Percentiles rank a stretch among this genome's conserved stretches.
These are phyloP conservation scores for Agapostemon virescens DNA, from an alignment of 2,888 invertebrate species.

Conservation along the genomic window DNA sequence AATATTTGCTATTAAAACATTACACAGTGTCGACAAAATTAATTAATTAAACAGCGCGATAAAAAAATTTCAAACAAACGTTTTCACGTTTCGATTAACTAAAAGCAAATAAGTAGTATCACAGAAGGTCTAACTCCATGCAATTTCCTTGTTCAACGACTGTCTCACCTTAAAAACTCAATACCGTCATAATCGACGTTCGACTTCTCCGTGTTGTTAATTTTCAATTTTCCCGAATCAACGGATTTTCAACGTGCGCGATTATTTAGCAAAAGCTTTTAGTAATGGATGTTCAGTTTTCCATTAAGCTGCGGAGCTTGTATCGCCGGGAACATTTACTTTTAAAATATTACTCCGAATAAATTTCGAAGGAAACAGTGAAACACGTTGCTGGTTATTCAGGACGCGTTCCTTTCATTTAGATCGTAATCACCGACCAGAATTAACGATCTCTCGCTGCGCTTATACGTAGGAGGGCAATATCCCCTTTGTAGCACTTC, in stretches of 20 bases:
- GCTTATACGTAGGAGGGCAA: constrained; percentile 56
- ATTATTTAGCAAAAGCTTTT: not conserved
- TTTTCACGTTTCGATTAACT: not conserved
- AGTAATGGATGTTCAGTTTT: constrained; percentile 8
- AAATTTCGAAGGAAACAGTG: constrained; percentile 17
- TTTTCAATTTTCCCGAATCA: not conserved
- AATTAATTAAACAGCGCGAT: too few species aligned
- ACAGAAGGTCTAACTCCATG: not conserved
- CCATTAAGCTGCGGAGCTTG: not conserved
- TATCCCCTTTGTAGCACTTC: constrained; percentile 57
- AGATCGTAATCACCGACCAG: constrained; percentile 50
- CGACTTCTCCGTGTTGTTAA: not conserved
- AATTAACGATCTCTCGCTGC: constrained; percentile 55
- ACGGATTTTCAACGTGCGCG: not conserved
- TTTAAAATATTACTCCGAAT: constrained; percentile 2
- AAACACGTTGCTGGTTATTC: constrained; percentile 39
- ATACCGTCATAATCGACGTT: not conserved
- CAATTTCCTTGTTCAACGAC: not conserved
- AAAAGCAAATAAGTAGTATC: not conserved
- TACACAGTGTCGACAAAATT: too few species aligned
- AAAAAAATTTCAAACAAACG: too few species aligned
- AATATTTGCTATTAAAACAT: not conserved
- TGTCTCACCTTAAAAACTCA: not conserved
- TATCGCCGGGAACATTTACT: not conserved
- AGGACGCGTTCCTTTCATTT: constrained; percentile 52